A percentile compares a stretch with the other conserved stretches of the same genome.
Evolutionary conservation across 2,797 vertebrate genomes (phyloP).

Genomic region (Mionectes olivaceus): DNA sequence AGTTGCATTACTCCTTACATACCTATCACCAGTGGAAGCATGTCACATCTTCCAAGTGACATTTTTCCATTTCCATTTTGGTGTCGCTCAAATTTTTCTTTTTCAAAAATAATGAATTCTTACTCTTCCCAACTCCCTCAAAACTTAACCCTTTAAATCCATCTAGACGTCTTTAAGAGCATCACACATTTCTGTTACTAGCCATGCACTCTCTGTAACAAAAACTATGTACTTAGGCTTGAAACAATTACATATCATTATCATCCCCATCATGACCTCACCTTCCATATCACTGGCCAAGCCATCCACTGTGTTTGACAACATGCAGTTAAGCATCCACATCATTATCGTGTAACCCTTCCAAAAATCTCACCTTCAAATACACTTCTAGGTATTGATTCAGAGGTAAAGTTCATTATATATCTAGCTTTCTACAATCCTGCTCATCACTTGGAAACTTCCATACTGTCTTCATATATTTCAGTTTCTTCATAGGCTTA

Average conservation of each 20-base stretch:
- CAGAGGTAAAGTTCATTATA: not conserved
- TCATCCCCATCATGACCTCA: not conserved
- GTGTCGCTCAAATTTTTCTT: not conserved
- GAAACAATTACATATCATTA: not conserved
- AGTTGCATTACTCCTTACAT: not conserved
- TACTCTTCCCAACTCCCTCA: not conserved
- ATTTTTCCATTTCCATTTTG: not conserved
- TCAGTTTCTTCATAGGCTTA: not conserved
- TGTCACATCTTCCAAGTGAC: not conserved
- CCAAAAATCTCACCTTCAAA: not conserved
- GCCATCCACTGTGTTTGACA: not conserved
- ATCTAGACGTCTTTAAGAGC: not conserved
- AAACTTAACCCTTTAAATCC: not conserved
- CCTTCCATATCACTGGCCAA: not conserved
- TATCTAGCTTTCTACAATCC: not conserved
- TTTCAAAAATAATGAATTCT: not conserved
- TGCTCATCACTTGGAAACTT: not conserved
- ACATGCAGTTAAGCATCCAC: not conserved
- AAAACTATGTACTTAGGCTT: not conserved
- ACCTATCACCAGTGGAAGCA: not conserved
- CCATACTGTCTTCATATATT: not conserved
- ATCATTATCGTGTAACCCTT: not conserved
- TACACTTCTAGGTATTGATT: not conserved
- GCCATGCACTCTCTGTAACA: not conserved
- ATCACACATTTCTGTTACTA: not conserved